Base-by-base conservation (phyloP, 2,797 vertebrate species). In the Microctenopoma stevenorrisi region DNA sequence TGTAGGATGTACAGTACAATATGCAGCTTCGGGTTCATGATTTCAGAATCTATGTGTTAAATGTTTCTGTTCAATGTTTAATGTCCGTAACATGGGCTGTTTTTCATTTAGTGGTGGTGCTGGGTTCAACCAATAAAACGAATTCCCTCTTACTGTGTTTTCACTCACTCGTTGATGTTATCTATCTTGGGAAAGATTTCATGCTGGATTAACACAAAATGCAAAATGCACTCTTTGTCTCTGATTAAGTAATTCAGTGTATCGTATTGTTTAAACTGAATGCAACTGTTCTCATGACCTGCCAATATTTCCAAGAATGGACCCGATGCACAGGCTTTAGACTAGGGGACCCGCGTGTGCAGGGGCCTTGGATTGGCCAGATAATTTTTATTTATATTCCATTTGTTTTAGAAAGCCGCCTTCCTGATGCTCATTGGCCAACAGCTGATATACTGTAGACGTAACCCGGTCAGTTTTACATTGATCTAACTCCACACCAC, bases 91-190 rank as follows among this genome's bases (percentile, higher is more conserved):
- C 26, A 43, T 42, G n/a, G 28, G 62, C 64, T 65, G 50, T 59
- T 77, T 47, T 66, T 68, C 38, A 1, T 65, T 62, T 26, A 54
- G 60, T 42, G 67, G 35, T 70, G 69, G 53, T 65, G 61, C 57
- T 15, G 58, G 59, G 48, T 68, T 61, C 61, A 83, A 79, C 60
- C 54, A 90, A 87, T 87, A 83, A 91, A 87, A 79, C 37, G 22
- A 26, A 57, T 75, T 73, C 76, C 65, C 42, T 46, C 3, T 63
- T 47, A 65, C 25, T 66, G 69, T 76, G 66, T 83, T 72, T 77
- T 79, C 58, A 55, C 49, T 79, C 58, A 55, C 49, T 66, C 50
- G 35, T 76, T 64, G 22, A 22, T 22, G 44, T 25, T 25, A 13
- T 43, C 16, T 18, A 10, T 64, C 16, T 47, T 69, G 48, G 16